Conservation (phyloP, 2,888 invertebrate genomes). For the Stenodema calcarata region DNA sequence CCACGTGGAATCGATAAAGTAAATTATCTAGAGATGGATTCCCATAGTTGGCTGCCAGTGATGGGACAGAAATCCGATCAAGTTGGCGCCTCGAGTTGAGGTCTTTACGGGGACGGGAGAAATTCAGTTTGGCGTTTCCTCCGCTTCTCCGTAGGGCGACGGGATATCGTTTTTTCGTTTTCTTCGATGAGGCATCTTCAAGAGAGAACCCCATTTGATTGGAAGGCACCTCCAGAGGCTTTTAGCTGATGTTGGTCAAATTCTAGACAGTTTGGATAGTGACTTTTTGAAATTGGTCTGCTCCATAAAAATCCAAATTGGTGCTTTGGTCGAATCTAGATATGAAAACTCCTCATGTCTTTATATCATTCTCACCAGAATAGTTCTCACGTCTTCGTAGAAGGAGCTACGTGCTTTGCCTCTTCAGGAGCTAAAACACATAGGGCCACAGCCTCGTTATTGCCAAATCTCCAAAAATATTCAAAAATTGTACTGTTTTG, state of each 20-base stretch:
- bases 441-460: no score
- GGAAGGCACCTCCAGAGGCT: background rate
- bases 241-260: background rate
- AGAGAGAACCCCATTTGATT: background rate
- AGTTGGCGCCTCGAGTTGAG: conserved; percentile 32
- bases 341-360: no score
- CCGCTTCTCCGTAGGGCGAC: background rate
- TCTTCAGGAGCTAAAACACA: no score
- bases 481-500: no score
- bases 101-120: background rate
- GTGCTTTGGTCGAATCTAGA: no score
- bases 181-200: background rate
- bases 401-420: no score
- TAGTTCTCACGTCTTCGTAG: no score
- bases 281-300: no score
- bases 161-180: background rate
- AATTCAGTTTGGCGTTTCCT: conserved; percentile 19
- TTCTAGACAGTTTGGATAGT: no score
- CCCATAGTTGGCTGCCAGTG: conserved; percentile 34
- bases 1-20: conserved; percentile 40
- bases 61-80: conserved; percentile 41
- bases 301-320: no score
- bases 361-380: no score
- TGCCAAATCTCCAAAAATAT: no score
- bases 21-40: conserved; percentile 49